Evolutionary conservation across 2,113 vertebrate species (phyloP).

Genomic region (Aythya baeri): DNA sequence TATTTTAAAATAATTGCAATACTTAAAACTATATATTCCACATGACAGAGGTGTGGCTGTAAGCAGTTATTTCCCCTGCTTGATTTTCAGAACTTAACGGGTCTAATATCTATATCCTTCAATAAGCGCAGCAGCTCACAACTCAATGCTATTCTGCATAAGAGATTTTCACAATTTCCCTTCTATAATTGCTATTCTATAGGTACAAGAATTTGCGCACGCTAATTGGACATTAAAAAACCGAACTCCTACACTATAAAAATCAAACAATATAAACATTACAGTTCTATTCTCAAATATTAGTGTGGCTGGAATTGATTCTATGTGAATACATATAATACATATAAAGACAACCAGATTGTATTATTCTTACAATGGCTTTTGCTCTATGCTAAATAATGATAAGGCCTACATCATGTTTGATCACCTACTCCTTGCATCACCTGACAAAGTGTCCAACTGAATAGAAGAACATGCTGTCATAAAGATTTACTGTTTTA

Average conservation of each 20-base stretch:
- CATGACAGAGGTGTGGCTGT: background rate
- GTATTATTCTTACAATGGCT: background rate
- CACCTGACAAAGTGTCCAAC: no score
- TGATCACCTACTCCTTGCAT: no score
- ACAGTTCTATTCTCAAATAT: background rate
- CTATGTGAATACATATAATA: background rate
- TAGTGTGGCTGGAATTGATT: accelerated
- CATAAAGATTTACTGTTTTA: background rate
- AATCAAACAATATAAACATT: background rate
- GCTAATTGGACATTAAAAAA: background rate
- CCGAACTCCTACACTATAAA: background rate
- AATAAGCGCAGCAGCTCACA: background rate
- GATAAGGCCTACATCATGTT: no score
- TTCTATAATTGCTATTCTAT: background rate
- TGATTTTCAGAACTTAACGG: background rate
- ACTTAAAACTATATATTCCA: accelerated
- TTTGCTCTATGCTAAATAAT: background rate
- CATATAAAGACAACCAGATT: background rate
- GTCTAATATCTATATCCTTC: background rate
- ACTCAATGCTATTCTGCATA: background rate
- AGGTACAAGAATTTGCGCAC: background rate
- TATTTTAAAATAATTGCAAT: background rate
- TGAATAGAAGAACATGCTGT: background rate
- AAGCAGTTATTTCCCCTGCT: background rate
- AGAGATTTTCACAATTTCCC: background rate